These are phyloP conservation scores for Tokudaia tokunoshimensis DNA, from an alignment of 2,797 vertebrate species.

Conservation along the genomic window DNA sequence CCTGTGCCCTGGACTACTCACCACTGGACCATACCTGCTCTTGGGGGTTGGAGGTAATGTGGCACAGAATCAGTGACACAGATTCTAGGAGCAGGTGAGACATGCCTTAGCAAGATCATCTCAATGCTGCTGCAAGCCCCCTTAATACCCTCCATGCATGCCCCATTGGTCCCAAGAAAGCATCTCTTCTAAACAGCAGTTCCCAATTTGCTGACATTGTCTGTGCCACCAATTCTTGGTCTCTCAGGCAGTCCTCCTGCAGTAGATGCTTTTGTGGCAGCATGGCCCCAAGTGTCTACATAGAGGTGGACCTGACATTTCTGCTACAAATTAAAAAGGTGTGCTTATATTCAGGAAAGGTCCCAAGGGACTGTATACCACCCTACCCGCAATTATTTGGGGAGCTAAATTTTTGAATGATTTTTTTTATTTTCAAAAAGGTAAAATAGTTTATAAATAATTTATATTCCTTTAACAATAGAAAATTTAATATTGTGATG, in stretches of 20 bases:
- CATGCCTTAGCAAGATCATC: not conserved
- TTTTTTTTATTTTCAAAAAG: not conserved
- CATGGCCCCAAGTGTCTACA: not conserved
- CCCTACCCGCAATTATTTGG: not conserved
- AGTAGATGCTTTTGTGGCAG: not conserved
- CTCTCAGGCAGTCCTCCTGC: no score
- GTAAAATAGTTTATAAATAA: not conserved
- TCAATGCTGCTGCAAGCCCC: not conserved
- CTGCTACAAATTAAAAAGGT: not conserved
- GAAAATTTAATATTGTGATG: not conserved
- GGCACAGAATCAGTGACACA: not conserved
- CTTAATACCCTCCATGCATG: rapidly evolving
- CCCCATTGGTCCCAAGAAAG: not conserved
- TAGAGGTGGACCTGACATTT: not conserved
- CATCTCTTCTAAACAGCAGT: not conserved
- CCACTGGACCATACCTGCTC: not conserved
- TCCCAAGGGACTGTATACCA: not conserved
- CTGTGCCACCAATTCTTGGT: not conserved
- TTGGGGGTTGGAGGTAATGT: not conserved
- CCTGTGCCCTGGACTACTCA: not conserved
- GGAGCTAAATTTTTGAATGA: not conserved
- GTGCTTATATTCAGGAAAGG: not conserved
- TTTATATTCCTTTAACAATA: constrained; percentile 29
- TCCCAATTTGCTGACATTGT: not conserved
- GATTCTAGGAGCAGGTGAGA: not conserved